These are phyloP conservation scores for Aegotheles bennettii DNA, from an alignment of 2,113 vertebrate species.

Conservation along the genomic window DNA sequence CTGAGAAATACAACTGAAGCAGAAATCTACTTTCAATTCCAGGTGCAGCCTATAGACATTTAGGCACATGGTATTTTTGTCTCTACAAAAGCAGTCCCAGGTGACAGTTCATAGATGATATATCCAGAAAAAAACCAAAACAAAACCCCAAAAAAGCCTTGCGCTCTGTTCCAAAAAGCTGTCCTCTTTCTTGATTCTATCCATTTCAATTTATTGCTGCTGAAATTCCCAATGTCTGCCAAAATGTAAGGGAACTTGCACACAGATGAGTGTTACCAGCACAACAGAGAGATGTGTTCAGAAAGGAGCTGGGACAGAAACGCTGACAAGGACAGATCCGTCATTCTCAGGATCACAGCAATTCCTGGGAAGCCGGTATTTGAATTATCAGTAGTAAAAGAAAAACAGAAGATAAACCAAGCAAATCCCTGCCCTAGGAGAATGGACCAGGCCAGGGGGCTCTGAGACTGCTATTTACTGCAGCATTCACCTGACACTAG, in stretches of 20 bases:
- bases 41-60: not conserved
- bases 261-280: not conserved
- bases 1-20: not conserved
- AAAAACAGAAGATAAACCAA: not conserved
- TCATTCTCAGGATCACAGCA: not conserved
- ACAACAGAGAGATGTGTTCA: not conserved
- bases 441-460: fast-evolving
- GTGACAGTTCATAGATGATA: not conserved
- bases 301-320: not conserved
- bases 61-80: not conserved
- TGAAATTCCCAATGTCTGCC: conserved; percentile 46
- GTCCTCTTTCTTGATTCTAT: conserved; percentile 38
- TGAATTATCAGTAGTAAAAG: not conserved
- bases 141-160: not conserved
- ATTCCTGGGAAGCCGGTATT: not conserved
- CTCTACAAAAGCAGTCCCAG: conserved; percentile 10
- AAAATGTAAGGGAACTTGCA: conserved; percentile 28
- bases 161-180: conserved; percentile 33
- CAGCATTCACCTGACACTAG: fast-evolving
- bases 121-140: not conserved
- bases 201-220: conserved; percentile 51
- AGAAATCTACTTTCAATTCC: not conserved
- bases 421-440: not conserved
- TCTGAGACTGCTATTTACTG: not conserved
- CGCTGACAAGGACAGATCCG: not conserved